These are phyloP conservation scores for Cephalopterus ornatus DNA, from an alignment of 2,113 vertebrate species.

Conservation along the genomic window DNA sequence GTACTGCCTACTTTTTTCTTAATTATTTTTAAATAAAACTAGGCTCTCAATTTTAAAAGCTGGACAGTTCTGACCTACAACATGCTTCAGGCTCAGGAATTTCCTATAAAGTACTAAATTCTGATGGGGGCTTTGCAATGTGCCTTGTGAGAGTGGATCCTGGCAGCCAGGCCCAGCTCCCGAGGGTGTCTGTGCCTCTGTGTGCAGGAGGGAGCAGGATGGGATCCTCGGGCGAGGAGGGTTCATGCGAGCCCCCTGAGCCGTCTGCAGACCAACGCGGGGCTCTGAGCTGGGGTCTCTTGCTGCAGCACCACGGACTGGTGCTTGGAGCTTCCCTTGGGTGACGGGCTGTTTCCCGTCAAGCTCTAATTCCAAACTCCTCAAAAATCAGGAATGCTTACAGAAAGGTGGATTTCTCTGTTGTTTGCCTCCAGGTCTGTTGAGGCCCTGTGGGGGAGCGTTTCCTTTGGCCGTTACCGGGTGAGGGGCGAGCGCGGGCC, in stretches of 20 bases:
- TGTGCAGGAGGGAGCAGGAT: no score
- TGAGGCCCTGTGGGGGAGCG: neutral
- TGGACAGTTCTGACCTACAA: neutral
- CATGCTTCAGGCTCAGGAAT: neutral
- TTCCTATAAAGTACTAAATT: neutral
- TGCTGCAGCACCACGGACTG: neutral
- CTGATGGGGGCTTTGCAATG: neutral
- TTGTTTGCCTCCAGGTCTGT: neutral
- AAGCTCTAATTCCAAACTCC: neutral
- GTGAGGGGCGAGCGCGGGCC: no score
- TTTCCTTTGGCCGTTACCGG: no score
- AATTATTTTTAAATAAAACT: neutral
- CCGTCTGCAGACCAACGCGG: no score
- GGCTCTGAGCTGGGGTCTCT: neutral
- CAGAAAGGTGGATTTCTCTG: rapidly evolving
- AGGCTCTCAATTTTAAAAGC: neutral
- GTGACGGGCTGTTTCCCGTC: neutral
- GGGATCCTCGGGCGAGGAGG: neutral
- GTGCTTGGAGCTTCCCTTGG: rapidly evolving
- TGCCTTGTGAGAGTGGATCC: no score
- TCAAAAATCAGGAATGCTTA: rapidly evolving
- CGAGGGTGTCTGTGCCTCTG: neutral
- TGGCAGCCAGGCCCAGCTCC: neutral
- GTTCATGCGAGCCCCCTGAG: neutral
- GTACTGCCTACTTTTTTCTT: neutral